Evolutionary conservation across 1,140 invertebrate genomes (phyloP).

Genomic region (Caenorhabditis remanei): DNA sequence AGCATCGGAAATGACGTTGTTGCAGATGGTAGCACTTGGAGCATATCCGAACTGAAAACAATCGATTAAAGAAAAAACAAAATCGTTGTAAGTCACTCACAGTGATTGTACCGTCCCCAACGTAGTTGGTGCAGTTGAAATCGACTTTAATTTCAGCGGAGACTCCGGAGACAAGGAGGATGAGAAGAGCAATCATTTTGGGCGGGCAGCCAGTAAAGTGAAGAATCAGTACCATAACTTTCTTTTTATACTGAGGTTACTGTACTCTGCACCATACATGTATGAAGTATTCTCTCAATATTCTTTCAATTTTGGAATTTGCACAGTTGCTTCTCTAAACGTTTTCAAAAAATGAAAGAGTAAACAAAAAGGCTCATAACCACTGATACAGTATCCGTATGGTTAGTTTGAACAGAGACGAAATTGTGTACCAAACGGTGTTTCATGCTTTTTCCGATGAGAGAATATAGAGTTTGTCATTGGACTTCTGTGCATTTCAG

Average conservation of each 20-base stretch:
- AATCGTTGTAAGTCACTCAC: neutral
- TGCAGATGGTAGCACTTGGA: slow-evolving; percentile 2
- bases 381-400: neutral
- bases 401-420: neutral
- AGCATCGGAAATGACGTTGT: neutral
- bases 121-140: neutral
- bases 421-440: neutral
- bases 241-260: neutral
- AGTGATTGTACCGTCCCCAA: neutral
- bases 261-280: slow-evolving; percentile 3
- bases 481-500: too few species aligned
- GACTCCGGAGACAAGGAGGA: neutral
- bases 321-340: neutral
- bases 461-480: too few species aligned
- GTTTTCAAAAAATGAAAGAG: neutral
- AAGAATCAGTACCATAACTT: neutral
- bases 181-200: slow-evolving; percentile 5
- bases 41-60: neutral
- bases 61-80: neutral
- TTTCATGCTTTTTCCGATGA: neutral
- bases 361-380: too few species aligned
- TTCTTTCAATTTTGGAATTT: neutral
- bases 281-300: slow-evolving; percentile 3
- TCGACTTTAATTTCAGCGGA: neutral
- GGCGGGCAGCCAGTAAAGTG: slow-evolving; percentile 20